Conservation (phyloP, 2,888 invertebrate species). For the Diogma glabrata region DNA sequence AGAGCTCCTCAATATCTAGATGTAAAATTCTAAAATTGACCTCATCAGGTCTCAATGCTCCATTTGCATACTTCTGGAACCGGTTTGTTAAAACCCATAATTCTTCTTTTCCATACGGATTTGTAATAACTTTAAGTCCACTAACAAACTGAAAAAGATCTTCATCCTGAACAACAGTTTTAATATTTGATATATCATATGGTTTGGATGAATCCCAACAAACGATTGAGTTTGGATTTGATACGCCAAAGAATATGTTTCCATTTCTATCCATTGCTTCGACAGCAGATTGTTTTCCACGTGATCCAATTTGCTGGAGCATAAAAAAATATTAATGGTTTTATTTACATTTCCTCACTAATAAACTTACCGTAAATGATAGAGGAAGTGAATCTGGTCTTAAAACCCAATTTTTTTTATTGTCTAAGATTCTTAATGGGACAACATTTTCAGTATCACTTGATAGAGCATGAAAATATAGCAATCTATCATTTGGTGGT, state of each 20-base stretch:
- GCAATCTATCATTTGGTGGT: conserved; percentile 30
- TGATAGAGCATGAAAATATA: conserved; percentile 54
- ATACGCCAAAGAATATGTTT: conserved; percentile 53
- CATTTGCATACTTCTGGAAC: conserved; percentile 55
- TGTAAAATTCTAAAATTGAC: conserved; percentile 62
- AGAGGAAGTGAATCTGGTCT: conserved; percentile 37
- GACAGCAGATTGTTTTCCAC: conserved; percentile 58
- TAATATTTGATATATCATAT: conserved; percentile 44
- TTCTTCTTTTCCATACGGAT: conserved; percentile 45
- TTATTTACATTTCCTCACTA: not conserved
- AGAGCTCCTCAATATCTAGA: conserved; percentile 28
- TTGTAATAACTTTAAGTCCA: conserved; percentile 56
- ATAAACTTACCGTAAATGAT: conserved; percentile 36
- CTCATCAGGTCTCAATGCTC: conserved; percentile 41
- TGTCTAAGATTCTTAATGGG: conserved; percentile 43
- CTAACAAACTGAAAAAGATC: conserved; percentile 59
- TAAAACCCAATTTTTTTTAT: conserved; percentile 37
- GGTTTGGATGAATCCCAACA: conserved; percentile 61
- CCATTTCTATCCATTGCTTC: conserved; percentile 57
- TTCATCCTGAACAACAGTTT: conserved; percentile 44
- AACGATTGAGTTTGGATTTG: conserved; percentile 53
- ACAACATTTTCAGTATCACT: conserved; percentile 49
- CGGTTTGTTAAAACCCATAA: conserved; percentile 55
- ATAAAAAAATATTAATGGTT: conserved; percentile 19
- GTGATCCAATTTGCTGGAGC: conserved; percentile 42